Percentiles rank a stretch among this genome's conserved stretches.
These are phyloP conservation scores for Zaprionus ornatus DNA, from an alignment of 1,140 invertebrate genomes.

Conservation along the genomic window DNA sequence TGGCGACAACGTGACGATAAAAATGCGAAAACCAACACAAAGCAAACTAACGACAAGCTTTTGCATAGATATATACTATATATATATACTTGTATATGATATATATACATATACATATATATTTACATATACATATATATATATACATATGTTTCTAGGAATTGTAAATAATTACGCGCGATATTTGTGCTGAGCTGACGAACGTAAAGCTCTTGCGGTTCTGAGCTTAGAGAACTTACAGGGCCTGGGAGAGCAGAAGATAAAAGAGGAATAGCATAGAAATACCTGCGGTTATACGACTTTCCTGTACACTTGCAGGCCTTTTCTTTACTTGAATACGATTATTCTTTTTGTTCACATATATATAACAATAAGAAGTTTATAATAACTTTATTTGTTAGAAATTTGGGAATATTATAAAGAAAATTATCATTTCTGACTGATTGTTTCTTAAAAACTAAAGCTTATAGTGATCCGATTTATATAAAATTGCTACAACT, in stretches of 20 bases:
- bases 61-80: background rate
- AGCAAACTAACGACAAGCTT: constrained; percentile 16
- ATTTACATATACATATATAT: constrained; percentile 1
- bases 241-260: background rate
- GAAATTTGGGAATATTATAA: no score
- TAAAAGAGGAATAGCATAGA: background rate
- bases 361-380: no score
- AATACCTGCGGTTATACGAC: background rate
- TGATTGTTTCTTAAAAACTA: no score
- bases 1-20: constrained; percentile 69
- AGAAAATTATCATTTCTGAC: no score
- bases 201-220: background rate
- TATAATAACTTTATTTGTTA: no score
- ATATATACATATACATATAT: background rate
- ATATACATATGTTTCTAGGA: background rate
- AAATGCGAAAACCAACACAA: constrained; percentile 33
- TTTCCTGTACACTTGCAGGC: no score
- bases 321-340: background rate
- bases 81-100: background rate
- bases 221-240: background rate
- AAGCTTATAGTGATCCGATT: background rate
- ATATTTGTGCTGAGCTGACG: background rate
- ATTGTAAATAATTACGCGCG: background rate
- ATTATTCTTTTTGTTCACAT: background rate
- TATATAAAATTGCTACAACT: background rate